phyloP scores from a whole-genome alignment of 2,113 vertebrate species.

The Gambusia holbrooki region DNA sequence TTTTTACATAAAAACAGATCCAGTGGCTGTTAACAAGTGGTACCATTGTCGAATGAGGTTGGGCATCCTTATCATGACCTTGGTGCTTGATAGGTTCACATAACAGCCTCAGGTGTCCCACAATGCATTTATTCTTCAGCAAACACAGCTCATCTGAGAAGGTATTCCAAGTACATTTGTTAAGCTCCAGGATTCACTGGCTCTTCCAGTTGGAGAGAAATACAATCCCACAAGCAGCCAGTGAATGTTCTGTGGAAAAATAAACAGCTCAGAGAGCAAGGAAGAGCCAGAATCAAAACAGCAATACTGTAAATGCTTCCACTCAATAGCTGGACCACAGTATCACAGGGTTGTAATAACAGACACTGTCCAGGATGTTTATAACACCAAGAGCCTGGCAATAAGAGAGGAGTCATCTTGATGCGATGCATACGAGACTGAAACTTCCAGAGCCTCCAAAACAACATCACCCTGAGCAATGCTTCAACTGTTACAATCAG shows the following conservation, averaged over 20 bases:
- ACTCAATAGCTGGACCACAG: slow-evolving; percentile 44
- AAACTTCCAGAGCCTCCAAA: background rate
- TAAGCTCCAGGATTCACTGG: slow-evolving; percentile 38
- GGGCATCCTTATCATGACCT: background rate
- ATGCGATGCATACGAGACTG: background rate
- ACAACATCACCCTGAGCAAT: slow-evolving; percentile 5
- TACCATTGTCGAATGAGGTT: background rate
- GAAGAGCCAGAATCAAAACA: slow-evolving; percentile 50
- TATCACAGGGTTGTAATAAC: slow-evolving; percentile 23
- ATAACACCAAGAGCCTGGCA: slow-evolving; percentile 3
- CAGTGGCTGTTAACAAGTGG: too few species aligned
- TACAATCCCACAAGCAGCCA: slow-evolving; percentile 54
- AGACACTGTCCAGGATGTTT: slow-evolving; percentile 21
- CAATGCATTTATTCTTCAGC: slow-evolving; percentile 17
- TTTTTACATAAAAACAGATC: too few species aligned
- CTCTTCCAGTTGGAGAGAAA: slow-evolving; percentile 48
- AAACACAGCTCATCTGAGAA: slow-evolving; percentile 12
- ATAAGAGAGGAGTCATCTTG: slow-evolving; percentile 3
- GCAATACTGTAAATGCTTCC: slow-evolving; percentile 63
- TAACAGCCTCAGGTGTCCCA: slow-evolving; percentile 14
- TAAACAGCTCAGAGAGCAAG: slow-evolving; percentile 47
- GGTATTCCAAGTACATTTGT: slow-evolving; percentile 58
- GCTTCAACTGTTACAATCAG: slow-evolving; percentile 11
- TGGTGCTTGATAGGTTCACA: slow-evolving; percentile 2
- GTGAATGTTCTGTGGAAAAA: slow-evolving; percentile 66